Conservation (phyloP, 2,888 invertebrate species). For the Unio delphinus region DNA sequence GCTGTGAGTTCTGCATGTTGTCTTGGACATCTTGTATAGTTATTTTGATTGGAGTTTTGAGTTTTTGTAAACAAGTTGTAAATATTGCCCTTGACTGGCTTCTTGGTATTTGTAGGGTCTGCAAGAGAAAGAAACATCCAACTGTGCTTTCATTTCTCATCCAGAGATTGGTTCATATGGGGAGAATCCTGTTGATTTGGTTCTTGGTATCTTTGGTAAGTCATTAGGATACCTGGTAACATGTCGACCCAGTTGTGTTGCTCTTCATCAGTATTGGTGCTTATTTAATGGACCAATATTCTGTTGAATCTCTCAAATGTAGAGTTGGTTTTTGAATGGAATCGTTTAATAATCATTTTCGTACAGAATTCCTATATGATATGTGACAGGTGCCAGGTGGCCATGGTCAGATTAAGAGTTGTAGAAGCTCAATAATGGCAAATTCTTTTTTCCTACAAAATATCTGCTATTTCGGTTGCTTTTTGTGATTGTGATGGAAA, state of each 20-base stretch:
- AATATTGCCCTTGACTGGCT: no score
- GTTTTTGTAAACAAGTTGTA: no score
- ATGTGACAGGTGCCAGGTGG: not conserved
- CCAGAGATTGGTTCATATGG: not conserved
- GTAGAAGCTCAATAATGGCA: no score
- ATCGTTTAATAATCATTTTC: not conserved
- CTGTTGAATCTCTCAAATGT: not conserved
- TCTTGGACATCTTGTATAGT: no score
- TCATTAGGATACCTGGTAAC: not conserved
- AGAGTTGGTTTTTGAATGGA: not conserved
- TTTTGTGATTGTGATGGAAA: not conserved
- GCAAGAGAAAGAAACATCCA: not conserved
- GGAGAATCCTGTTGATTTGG: not conserved
- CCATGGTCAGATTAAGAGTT: not conserved
- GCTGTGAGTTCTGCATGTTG: not conserved
- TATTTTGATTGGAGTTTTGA: no score
- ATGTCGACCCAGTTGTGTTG: not conserved
- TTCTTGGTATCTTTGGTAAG: not conserved
- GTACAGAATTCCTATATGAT: not conserved
- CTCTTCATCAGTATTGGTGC: not conserved
- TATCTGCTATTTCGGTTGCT: not conserved
- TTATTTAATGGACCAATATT: not conserved
- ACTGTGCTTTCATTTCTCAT: not conserved
- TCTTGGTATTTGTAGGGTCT: no score
- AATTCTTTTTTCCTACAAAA: not conserved